Conservation (phyloP, 2,888 invertebrate species). For the Hartigia nigra region DNA sequence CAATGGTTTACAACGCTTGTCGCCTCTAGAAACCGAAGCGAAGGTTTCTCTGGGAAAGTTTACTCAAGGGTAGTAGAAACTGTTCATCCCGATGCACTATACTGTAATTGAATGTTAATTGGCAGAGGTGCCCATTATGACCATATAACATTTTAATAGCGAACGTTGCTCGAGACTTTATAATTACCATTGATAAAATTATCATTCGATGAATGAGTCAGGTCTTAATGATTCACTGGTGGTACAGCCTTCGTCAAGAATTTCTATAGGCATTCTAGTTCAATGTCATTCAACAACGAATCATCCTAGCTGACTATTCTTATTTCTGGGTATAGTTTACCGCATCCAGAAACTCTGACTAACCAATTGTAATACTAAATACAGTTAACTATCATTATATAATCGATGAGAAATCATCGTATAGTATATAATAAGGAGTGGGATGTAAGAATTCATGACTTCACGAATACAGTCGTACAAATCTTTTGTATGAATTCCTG, state of each 20-base stretch:
- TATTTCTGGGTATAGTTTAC: not conserved
- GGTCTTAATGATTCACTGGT: not conserved
- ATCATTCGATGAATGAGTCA: not conserved
- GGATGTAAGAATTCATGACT: not conserved
- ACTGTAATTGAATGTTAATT: not conserved
- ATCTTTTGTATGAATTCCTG: not conserved
- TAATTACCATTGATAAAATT: not conserved
- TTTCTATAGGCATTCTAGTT: not conserved
- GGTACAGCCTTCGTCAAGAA: not conserved
- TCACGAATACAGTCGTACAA: not conserved
- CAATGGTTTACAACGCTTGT: not conserved
- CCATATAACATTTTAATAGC: not conserved
- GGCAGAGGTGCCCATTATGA: not conserved
- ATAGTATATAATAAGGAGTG: not conserved
- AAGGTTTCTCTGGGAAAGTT: not conserved
- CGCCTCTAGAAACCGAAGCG: not conserved
- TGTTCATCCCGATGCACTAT: not conserved
- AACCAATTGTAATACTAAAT: not conserved
- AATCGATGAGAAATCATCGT: not conserved
- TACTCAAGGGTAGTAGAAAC: not conserved
- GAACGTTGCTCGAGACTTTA: not conserved
- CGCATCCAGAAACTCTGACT: not conserved
- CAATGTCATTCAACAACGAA: not conserved
- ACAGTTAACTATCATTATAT: not conserved
- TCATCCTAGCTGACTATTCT: not conserved